Evolutionary conservation across 2,113 vertebrate genomes (phyloP).

Genomic region (Myocastor coypus): DNA sequence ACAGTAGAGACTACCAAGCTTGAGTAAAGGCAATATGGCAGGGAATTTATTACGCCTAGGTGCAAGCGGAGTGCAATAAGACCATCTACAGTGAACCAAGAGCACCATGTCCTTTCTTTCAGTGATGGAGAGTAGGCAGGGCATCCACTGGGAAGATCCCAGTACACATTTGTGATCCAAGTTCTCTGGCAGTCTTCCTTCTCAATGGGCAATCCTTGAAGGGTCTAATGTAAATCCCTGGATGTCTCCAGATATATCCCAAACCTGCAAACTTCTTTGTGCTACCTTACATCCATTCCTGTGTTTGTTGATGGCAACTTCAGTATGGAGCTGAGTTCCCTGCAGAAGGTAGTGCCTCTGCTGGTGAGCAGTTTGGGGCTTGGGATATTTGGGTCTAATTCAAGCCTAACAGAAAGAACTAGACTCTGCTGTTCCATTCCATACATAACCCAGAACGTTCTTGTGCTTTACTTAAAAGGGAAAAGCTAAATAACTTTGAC

Average conservation of each 20-base stretch:
- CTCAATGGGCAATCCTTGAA: background rate
- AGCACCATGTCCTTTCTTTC: background rate
- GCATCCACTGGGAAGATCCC: background rate
- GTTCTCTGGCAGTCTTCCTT: background rate
- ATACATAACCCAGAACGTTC: background rate
- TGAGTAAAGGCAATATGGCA: background rate
- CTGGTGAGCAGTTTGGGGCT: background rate
- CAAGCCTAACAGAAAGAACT: background rate
- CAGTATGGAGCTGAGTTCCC: background rate
- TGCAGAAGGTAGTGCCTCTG: background rate
- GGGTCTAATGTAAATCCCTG: background rate
- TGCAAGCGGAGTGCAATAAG: background rate
- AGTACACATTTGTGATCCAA: background rate
- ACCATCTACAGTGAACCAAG: background rate
- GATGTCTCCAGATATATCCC: background rate
- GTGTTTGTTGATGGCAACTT: background rate
- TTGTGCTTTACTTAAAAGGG: background rate
- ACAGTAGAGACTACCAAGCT: background rate
- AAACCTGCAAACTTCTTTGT: background rate
- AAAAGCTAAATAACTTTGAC: background rate
- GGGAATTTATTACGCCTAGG: background rate
- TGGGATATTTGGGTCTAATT: background rate
- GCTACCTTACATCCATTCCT: background rate
- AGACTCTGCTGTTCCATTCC: background rate
- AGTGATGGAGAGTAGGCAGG: background rate